A percentile compares a stretch with the other conserved stretches of the same genome.
Evolutionary conservation across 2,888 invertebrate species (phyloP).

Genomic region (Osmoderma eremita): DNA sequence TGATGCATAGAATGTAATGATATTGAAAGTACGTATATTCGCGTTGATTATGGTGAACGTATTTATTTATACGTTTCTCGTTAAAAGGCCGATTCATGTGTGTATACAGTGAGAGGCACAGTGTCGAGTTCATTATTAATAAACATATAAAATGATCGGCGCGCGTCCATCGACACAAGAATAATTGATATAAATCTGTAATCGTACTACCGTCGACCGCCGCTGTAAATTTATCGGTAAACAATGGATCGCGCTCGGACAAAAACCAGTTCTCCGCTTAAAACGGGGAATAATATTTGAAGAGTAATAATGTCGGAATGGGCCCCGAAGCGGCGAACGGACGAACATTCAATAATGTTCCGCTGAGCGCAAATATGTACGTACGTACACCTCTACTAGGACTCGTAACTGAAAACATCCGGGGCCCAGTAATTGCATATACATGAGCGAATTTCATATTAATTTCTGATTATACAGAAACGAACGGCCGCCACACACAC

Average conservation of each 20-base stretch:
- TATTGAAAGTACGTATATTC: too few species aligned
- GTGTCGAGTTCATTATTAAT: background rate
- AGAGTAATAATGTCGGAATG: constrained; percentile 46
- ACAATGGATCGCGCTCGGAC: constrained; percentile 34
- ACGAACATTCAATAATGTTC: constrained; percentile 54
- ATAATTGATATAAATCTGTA: constrained; percentile 35
- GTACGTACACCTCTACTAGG: constrained; percentile 20
- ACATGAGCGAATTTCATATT: constrained; percentile 66
- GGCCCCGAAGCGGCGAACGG: constrained; percentile 40
- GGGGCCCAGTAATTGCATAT: constrained; percentile 62
- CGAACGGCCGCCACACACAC: constrained; percentile 58
- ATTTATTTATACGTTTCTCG: too few species aligned
- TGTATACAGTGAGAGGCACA: too few species aligned
- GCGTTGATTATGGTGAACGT: too few species aligned
- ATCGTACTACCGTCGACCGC: constrained; percentile 31
- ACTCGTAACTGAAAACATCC: constrained; percentile 41
- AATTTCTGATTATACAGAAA: constrained; percentile 66
- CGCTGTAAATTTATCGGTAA: constrained; percentile 42
- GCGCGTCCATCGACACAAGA: background rate
- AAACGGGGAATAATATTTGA: constrained; percentile 45
- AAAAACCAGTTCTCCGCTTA: constrained; percentile 39
- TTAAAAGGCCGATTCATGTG: too few species aligned
- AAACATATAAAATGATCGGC: constrained; percentile 4
- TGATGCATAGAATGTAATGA: too few species aligned
- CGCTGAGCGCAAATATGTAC: constrained; percentile 40